Percentiles rank a stretch among this genome's conserved stretches.
Evolutionary conservation across 2,888 invertebrate species (phyloP).

Genomic region (Isoperla grammatica): DNA sequence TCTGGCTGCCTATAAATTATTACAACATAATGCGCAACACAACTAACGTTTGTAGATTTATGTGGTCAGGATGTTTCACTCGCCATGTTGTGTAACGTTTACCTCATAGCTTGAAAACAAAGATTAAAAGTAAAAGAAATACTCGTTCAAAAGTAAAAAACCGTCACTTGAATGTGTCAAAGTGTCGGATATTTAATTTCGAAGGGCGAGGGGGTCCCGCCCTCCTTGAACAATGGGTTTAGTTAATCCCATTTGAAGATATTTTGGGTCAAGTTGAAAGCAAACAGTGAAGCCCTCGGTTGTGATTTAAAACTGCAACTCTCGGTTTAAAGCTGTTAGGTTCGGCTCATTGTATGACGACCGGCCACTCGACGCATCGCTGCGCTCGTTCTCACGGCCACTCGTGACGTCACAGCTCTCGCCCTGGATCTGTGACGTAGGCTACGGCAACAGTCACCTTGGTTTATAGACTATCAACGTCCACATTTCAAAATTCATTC

Average conservation of each 20-base stretch:
- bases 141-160: no score
- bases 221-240: neutral
- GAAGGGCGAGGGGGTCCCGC: neutral
- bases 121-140: no score
- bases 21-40: no score
- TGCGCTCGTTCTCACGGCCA: neutral
- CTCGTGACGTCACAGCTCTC: neutral
- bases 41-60: no score
- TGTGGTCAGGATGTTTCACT: no score
- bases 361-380: neutral
- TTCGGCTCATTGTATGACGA: neutral
- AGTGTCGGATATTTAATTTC: neutral
- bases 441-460: no score
- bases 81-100: no score
- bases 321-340: constrained; percentile 2
- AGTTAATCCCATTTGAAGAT: neutral
- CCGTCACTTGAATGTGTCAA: no score
- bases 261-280: constrained; percentile 1
- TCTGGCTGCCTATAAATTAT: no score
- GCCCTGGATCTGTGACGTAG: neutral
- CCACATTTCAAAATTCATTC: no score
- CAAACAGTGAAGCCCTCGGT: neutral
- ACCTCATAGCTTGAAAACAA: no score
- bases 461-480: no score
- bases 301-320: neutral